A percentile compares a stretch with the other conserved stretches of the same genome.
Conservation (phyloP, 2,113 vertebrate genomes). For the Carollia perspicillata region DNA sequence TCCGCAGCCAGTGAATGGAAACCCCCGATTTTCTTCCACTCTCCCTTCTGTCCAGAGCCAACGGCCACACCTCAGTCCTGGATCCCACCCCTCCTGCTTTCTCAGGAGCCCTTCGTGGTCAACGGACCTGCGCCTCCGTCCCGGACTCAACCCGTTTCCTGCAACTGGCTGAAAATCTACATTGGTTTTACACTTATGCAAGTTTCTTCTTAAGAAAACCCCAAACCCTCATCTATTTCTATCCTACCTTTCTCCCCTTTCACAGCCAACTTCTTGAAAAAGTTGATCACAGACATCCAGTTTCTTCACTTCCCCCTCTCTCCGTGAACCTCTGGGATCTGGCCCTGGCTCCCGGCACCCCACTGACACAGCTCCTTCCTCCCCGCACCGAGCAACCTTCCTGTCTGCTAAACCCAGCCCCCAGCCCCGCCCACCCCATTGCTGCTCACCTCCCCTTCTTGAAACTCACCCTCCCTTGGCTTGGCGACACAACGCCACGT, state of each 20-base stretch:
- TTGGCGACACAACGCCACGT: background rate
- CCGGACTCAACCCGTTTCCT: background rate
- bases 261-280: constrained; percentile 36
- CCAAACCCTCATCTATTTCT: background rate
- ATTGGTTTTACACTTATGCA: background rate
- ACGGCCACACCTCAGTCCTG: background rate
- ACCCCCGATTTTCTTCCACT: background rate
- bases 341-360: background rate
- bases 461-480: background rate
- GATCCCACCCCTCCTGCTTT: background rate
- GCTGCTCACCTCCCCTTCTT: background rate
- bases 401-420: background rate
- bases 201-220: background rate
- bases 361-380: background rate
- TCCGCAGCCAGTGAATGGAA: background rate
- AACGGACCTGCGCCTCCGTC: background rate
- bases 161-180: background rate
- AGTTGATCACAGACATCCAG: background rate
- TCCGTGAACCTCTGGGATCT: background rate
- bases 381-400: background rate
- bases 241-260: background rate
- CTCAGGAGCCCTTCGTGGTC: background rate
- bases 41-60: background rate
- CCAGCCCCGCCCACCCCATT: background rate
- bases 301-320: background rate